Base-by-base conservation (phyloP, 2,888 invertebrate genomes). In the Molorchus minor region DNA sequence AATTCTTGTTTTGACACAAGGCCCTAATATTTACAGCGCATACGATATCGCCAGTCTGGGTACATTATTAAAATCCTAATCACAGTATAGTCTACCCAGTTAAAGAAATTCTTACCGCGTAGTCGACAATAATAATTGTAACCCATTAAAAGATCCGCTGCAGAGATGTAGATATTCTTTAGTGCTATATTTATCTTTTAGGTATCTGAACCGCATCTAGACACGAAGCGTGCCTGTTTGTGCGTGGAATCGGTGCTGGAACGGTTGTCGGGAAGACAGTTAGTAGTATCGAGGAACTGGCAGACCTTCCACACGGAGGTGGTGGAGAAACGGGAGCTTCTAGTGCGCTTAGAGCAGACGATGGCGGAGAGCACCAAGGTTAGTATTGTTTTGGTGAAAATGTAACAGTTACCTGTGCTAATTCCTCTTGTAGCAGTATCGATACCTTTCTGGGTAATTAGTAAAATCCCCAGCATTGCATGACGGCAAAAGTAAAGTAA, bases 201-300 rank as follows among this genome's bases (percentile, higher is more conserved):
- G 68, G 61, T 63, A 70, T 83, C 85, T 74, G 89, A 90, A 80
- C 86, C 87, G 68, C 86, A 88, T 82, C 84, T 91, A 71, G 88
- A 90, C 79, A 82, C 86, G 63, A 85, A 86, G 72, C 84, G 86
- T 75, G 88, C 90, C 65, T 82, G 85, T 75, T 79, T 85, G 70
- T 87, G 88, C 80, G 87, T 90, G 68, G 86, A 89, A 78, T 86
- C 87, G 58, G 83, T 88, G 70, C 81, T 90, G 78, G 88, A 89
- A 73, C 85, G 86, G 68, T 85, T 90, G 73, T 84, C 86, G 67
- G 84, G 85, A 78, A 82, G 87, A 64, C 87, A 88, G 79, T 80
- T 87, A 71, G 82, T 83, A 71, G 83, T 91, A 66, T 87, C 87
- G 64, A 86, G 87, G 66, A 86, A 86, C 75, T 89, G 90, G 86